A percentile compares a stretch with the other conserved stretches of the same genome.
These are phyloP conservation scores for Diachrysia chrysitis DNA, from an alignment of 2,888 invertebrate genomes.

Conservation along the genomic window DNA sequence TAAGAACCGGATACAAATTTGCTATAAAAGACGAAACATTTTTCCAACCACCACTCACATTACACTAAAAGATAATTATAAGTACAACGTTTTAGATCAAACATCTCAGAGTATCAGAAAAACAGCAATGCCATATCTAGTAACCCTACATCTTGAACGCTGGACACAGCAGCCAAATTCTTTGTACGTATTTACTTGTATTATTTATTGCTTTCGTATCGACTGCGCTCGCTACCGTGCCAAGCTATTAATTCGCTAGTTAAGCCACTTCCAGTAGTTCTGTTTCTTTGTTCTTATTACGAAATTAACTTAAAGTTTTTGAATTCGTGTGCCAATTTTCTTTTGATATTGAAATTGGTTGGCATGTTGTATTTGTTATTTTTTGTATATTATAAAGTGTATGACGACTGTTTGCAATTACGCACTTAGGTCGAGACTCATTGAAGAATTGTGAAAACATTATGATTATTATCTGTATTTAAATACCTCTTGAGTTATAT, in stretches of 20 bases:
- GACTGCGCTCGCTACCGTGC: slow-evolving; percentile 77
- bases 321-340: slow-evolving; percentile 60
- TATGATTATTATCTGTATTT: no score
- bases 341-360: slow-evolving; percentile 58
- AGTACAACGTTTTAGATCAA: no score
- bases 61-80: no score
- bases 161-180: slow-evolving; percentile 86
- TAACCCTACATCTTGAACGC: slow-evolving; percentile 55
- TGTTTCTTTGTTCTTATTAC: slow-evolving; percentile 73
- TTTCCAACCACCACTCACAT: no score
- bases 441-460: no score
- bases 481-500: no score
- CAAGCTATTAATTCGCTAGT: slow-evolving; percentile 77
- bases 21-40: no score
- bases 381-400: no score
- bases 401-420: no score
- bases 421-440: no score
- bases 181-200: slow-evolving; percentile 84
- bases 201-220: slow-evolving; percentile 85
- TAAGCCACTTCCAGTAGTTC: slow-evolving; percentile 69
- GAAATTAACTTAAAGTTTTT: slow-evolving; percentile 62
- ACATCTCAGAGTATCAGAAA: background rate
- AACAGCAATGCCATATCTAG: slow-evolving; percentile 66
- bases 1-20: no score
- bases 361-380: slow-evolving; percentile 16